These are phyloP conservation scores for Podarcis lilfordi DNA, from an alignment of 2,797 vertebrate genomes.

Conservation along the genomic window DNA sequence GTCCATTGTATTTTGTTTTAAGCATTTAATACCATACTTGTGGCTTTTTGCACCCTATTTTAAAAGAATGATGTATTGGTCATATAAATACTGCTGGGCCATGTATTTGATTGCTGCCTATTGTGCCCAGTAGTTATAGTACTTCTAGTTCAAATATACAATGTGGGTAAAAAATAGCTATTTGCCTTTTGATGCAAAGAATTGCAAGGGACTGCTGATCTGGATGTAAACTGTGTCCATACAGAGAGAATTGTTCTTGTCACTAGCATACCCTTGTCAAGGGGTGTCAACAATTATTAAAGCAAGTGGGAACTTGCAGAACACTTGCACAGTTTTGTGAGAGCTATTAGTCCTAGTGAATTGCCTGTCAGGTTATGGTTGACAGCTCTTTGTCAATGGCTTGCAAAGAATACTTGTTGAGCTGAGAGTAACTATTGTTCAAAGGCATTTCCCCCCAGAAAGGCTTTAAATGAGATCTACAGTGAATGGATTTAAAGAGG, in stretches of 20 bases:
- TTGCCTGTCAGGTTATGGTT: not conserved
- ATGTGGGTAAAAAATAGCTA: constrained; percentile 10
- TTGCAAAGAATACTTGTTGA: not conserved
- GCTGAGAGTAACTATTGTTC: not conserved
- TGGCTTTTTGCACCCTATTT: constrained; percentile 45
- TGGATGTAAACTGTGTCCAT: constrained; percentile 43
- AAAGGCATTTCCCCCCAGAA: not conserved
- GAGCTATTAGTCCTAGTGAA: constrained; percentile 34
- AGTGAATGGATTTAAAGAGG: not conserved
- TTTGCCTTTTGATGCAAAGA: constrained; percentile 30
- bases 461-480: not conserved
- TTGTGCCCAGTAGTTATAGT: constrained; percentile 20
- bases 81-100: constrained; percentile 19
- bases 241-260: constrained; percentile 2
- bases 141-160: constrained; percentile 34
- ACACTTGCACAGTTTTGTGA: not conserved
- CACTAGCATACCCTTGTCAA: constrained; percentile 21
- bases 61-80: constrained; percentile 47
- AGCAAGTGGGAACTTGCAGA: not conserved
- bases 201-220: constrained; percentile 33
- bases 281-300: constrained; percentile 46
- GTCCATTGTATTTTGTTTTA: not conserved
- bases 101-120: not conserved
- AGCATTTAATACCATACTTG: constrained; percentile 14
- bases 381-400: constrained; percentile 24